Percentiles rank a stretch among this genome's conserved stretches.
Evolutionary conservation across 2,113 vertebrate species (phyloP).

Genomic region (Prochilodus magdalenae): DNA sequence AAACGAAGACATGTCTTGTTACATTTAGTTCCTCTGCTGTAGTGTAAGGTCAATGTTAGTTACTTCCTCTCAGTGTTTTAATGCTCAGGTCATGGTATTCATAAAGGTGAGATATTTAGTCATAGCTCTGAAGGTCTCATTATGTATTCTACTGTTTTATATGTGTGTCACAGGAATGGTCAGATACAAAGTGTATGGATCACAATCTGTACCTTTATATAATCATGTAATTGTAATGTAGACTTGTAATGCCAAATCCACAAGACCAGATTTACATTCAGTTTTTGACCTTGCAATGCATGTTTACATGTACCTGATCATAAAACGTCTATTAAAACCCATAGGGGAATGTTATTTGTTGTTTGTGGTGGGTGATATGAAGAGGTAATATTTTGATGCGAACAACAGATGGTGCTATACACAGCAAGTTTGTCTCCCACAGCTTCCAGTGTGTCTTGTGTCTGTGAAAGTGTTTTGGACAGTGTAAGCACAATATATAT

Average conservation of each 20-base stretch:
- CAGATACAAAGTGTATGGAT: neutral
- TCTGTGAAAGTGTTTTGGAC: neutral
- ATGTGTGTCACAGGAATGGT: neutral
- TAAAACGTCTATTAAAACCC: neutral
- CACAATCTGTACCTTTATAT: neutral
- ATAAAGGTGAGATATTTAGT: slow-evolving; percentile 6
- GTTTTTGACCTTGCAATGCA: neutral
- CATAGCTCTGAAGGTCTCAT: neutral
- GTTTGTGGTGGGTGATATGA: neutral
- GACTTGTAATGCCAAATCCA: neutral
- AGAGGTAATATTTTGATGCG: neutral
- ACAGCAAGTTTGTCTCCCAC: neutral
- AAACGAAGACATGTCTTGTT: neutral
- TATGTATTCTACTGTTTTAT: slow-evolving; percentile 8
- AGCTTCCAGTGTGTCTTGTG: neutral
- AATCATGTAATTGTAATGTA: neutral
- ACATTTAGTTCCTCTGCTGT: slow-evolving; percentile 18
- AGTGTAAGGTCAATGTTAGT: slow-evolving; percentile 20
- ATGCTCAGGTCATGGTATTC: neutral
- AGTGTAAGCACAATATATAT: no score
- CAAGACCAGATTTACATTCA: neutral
- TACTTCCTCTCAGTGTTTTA: neutral
- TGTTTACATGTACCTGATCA: slow-evolving; percentile 6
- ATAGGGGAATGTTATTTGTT: neutral
- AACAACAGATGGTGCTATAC: slow-evolving; percentile 59